Percentiles rank a stretch among this genome's conserved stretches.
phyloP scores from a whole-genome alignment of 2,888 invertebrate genomes.

The Lydus trimaculatus region DNA sequence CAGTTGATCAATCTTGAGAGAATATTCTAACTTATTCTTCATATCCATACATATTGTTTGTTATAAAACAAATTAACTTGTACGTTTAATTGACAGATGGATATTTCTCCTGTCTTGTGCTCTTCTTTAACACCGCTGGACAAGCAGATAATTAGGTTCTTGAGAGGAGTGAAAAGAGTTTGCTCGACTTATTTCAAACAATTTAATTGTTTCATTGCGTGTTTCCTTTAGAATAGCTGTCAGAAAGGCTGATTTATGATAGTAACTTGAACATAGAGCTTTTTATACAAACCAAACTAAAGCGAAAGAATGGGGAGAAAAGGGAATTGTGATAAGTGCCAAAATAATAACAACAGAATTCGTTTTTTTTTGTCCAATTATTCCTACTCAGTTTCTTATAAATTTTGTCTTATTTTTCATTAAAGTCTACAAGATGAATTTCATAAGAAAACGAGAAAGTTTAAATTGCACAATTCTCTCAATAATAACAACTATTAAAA shows the following conservation, averaged over 20 bases:
- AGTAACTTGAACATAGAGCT: background rate
- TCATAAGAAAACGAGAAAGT: slow-evolving; percentile 43
- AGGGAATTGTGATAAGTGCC: background rate
- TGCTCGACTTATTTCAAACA: slow-evolving; percentile 33
- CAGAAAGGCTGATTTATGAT: slow-evolving; percentile 36
- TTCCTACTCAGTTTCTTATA: background rate
- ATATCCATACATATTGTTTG: background rate
- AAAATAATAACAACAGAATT: background rate
- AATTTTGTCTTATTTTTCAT: background rate
- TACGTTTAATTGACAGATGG: slow-evolving; percentile 17
- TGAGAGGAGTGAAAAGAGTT: slow-evolving; percentile 20
- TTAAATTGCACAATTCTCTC: slow-evolving; percentile 41
- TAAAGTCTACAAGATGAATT: slow-evolving; percentile 34
- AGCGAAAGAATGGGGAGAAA: background rate
- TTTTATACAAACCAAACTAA: background rate
- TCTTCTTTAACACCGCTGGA: background rate
- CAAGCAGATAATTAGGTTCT: slow-evolving; percentile 29
- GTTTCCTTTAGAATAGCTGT: slow-evolving; percentile 36
- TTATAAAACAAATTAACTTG: slow-evolving; percentile 21
- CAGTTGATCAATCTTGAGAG: background rate
- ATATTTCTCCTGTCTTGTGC: slow-evolving; percentile 13
- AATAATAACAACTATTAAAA: slow-evolving; percentile 44
- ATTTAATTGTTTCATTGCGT: slow-evolving; percentile 44
- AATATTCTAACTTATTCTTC: background rate
- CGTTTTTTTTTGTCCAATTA: no score